Base-by-base conservation (phyloP, 92 coral and sea anemone species). In the Palythoa grandis region DNA sequence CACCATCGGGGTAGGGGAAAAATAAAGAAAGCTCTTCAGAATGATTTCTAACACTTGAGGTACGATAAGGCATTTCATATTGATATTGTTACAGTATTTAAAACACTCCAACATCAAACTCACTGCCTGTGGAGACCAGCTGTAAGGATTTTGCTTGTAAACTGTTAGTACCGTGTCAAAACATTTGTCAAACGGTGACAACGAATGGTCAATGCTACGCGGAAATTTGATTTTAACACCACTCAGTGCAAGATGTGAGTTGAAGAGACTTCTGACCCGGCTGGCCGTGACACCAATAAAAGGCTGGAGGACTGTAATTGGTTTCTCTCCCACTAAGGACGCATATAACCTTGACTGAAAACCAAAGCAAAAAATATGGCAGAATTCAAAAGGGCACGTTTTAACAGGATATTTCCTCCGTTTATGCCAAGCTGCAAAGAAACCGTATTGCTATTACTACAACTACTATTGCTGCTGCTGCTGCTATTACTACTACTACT, bases 121-220 rank as follows among this genome's bases (percentile, higher is more conserved):
- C 11, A 76, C 82, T 35, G 35, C 53, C 19, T 61, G 70, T 43
- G 74, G 0, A 63, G 71, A 79, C 37, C 90, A 82, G 72, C 77
- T 48, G 89, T 87, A 94, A 6, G 98, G 98, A 79, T 89, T 94
- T 19, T 82, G 78, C 13, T 90, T 90, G 60, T 89, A 94, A 20
- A 94, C 92, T 3, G 88, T 70, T 84, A 91, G 73, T 77, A 92
- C 74, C 13, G 95, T 71, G 69, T 91, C 93, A 74, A 76, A 72
- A 74, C 98, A 92, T 1, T 13, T 76, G 58, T 85, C 89, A 56
- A 71, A 50, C 12, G 71, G 54, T 24, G 77, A 80, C 15, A 92
- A 85, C n/a, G 88, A 67, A 2, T 43, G 60, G 29, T 87, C 89
- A 22, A 94, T 69, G 17, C 82, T 29, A 16, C 83, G 25, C 39